phyloP scores from a whole-genome alignment of 1,140 invertebrate species.

The Drosophila dunni region DNA sequence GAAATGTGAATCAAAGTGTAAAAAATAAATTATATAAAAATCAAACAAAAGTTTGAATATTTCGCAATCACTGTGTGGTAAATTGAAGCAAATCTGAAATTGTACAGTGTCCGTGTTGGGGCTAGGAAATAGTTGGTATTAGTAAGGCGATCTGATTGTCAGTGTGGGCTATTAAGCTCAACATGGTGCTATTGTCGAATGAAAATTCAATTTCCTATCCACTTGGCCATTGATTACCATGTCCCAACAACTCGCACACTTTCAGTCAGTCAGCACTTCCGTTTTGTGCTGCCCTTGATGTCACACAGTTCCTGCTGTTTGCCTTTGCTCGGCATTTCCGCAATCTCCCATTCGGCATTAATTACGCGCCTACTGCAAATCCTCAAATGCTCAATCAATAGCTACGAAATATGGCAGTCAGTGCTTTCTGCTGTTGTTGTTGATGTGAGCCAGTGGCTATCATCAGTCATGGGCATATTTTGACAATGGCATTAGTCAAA shows the following conservation, averaged over 20 bases:
- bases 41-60: no score
- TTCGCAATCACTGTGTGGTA: no score
- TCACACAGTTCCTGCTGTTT: constrained; percentile 14
- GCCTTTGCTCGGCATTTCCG: constrained; percentile 63
- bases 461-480: constrained; percentile 79
- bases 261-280: constrained; percentile 44
- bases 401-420: constrained; percentile 65
- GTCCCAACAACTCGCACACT: constrained; percentile 43
- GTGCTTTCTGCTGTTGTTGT: constrained; percentile 23
- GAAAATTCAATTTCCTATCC: constrained; percentile 77
- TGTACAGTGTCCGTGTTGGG: no score
- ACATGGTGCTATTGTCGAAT: constrained; percentile 32
- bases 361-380: constrained; percentile 65
- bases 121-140: neutral
- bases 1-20: no score
- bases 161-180: constrained; percentile 6
- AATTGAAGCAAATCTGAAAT: no score
- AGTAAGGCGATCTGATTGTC: neutral
- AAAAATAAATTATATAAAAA: no score
- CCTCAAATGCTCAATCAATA: constrained; percentile 69
- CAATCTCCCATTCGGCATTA: constrained; percentile 66
- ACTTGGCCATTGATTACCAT: constrained; percentile 72
- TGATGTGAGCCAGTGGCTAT: constrained; percentile 33
- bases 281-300: constrained; percentile 16
- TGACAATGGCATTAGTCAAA: constrained; percentile 77